Percentiles rank a stretch among this genome's conserved stretches.
phyloP scores from a whole-genome alignment of 2,797 vertebrate genomes.

The Sciaenops ocellatus region DNA sequence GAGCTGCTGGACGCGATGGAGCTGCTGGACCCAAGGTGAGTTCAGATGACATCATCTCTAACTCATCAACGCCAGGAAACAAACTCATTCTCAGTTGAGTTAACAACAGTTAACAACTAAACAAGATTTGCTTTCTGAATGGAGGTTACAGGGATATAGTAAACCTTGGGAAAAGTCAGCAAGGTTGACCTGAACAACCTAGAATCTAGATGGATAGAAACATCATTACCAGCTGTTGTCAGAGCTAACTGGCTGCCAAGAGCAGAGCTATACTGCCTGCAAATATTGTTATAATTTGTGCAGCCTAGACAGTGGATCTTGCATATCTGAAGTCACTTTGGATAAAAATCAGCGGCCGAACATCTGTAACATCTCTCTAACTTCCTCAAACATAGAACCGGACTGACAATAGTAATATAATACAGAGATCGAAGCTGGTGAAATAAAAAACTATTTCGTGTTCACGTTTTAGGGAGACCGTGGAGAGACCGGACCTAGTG shows the following conservation, averaged over 20 bases:
- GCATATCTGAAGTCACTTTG: not conserved
- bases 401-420: not conserved
- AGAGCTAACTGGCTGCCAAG: not conserved
- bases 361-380: not conserved
- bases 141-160: not conserved
- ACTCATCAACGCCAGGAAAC: not conserved
- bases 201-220: no score
- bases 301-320: not conserved
- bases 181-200: not conserved
- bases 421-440: not conserved
- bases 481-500: constrained; percentile 91
- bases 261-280: not conserved
- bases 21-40: constrained; percentile 93
- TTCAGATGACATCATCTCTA: not conserved
- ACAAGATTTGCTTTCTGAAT: not conserved
- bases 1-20: constrained; percentile 93
- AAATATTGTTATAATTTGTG: not conserved
- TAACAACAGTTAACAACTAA: not conserved
- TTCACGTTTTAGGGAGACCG: constrained; percentile 90
- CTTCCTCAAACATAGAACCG: not conserved
- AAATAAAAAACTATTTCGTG: not conserved
- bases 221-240: not conserved
- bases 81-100: not conserved
- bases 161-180: not conserved
- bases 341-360: not conserved